Conservation (phyloP, 2,113 vertebrate genomes). For the Cephalopterus ornatus region DNA sequence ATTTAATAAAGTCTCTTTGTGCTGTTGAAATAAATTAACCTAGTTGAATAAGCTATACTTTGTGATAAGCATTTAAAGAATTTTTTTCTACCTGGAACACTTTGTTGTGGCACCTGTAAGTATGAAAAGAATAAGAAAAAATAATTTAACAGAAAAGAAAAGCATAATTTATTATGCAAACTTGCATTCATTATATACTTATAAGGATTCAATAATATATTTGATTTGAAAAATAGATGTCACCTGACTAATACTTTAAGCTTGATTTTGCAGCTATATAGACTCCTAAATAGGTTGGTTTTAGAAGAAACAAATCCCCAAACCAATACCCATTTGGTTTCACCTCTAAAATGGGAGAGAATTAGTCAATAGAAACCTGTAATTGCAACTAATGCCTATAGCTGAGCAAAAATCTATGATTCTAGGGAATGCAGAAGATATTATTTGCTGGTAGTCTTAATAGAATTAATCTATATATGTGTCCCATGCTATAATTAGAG, state of each 20-base stretch:
- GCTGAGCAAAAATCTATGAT: background rate
- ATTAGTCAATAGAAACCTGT: background rate
- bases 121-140: background rate
- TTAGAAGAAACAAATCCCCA: background rate
- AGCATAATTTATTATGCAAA: background rate
- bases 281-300: background rate
- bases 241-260: background rate
- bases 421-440: background rate
- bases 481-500: background rate
- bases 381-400: slow-evolving; percentile 25
- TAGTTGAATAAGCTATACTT: slow-evolving; percentile 60
- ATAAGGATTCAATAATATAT: background rate
- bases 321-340: background rate
- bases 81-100: background rate
- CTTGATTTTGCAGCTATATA: background rate
- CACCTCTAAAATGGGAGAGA: background rate
- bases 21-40: slow-evolving; percentile 56
- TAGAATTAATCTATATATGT: background rate
- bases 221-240: slow-evolving; percentile 4
- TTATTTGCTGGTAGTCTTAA: background rate
- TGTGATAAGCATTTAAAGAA: slow-evolving; percentile 43
- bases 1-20: slow-evolving; percentile 71
- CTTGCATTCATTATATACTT: background rate
- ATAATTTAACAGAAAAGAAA: background rate
- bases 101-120: background rate